Evolutionary conservation across 2,797 vertebrate genomes (phyloP), one percentile per base, ranked within the genome.

Genomic region (Lutjanus argentimaculatus): DNA sequence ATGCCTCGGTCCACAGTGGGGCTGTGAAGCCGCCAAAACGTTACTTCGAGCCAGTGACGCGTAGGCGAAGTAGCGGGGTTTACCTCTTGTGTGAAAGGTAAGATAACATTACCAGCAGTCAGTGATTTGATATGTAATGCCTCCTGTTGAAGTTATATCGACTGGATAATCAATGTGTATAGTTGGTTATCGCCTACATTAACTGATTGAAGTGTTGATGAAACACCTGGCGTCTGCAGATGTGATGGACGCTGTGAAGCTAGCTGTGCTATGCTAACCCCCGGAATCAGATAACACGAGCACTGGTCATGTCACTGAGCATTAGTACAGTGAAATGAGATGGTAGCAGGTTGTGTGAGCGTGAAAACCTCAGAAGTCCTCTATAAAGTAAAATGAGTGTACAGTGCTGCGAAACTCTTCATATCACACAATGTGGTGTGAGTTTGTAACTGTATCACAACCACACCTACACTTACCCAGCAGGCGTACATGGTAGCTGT

Each of bases 1-100:
- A 92, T 81, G 91, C 95, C 95, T 92, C 93, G 94, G 94, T 84
- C 73, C 78, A 77, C 79, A 86, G 71, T 93, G 56, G 56, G 3
- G 45, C 43, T 80, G 56, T 85, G 79, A 84, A 43, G 42, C 82
- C 75, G 67, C 49, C 53, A 10, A 68, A 67, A 72, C 40, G 49
- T 61, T 7, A 16, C 42, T 9, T 53, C 7, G 11, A 65, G 19
- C 13, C n/a, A 1, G 7, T 8, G 25, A 43, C 11, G 36, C 11
- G 16, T 15, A 7, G n/a, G 22, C 9, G 7, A 46, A 72, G 61
- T 15, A 16, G 48, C 55, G 1, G 17, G 48, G 52, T 36, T 68
- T 15, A 49, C 19, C 8, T 21, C 25, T 22, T 46, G 19, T 48
- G 7, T 51, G 36, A 58, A 74, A 75, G 63, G 59, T 77, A 52